phyloP scores from a whole-genome alignment of 2,888 invertebrate species.

The Diarsia mendica region DNA sequence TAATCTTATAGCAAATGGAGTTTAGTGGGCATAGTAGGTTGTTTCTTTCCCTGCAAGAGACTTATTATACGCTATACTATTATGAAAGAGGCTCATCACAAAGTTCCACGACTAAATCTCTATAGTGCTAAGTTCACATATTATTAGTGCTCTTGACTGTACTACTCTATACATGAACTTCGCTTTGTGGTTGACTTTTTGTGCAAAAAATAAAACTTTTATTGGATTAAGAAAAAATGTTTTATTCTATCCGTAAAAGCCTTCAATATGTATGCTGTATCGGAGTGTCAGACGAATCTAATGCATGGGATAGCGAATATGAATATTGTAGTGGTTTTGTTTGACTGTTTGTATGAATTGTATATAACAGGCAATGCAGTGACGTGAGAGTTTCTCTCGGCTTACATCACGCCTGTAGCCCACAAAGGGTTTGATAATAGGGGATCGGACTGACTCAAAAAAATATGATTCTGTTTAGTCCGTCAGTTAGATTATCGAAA shows the following conservation, averaged over 20 bases:
- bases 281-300: slow-evolving; percentile 32
- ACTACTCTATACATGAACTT: not conserved
- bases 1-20: no score
- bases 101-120: not conserved
- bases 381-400: not conserved
- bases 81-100: not conserved
- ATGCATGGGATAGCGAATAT: slow-evolving; percentile 10
- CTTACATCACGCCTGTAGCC: not conserved
- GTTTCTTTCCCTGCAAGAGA: no score
- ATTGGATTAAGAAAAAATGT: slow-evolving; percentile 56
- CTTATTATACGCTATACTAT: no score
- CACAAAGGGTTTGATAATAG: not conserved
- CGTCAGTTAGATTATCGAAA: no score
- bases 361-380: not conserved
- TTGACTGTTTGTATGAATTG: slow-evolving; percentile 12
- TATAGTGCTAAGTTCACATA: not conserved
- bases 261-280: slow-evolving; percentile 15
- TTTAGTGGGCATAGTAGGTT: no score
- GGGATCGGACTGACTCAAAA: no score
- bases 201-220: slow-evolving; percentile 40
- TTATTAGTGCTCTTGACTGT: not conserved
- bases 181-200: slow-evolving; percentile 55
- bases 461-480: no score
- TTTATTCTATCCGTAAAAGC: slow-evolving; percentile 51
- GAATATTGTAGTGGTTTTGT: slow-evolving; percentile 17